Percentiles rank a stretch among this genome's conserved stretches.
Evolutionary conservation across 2,113 vertebrate genomes (phyloP).

Genomic region (Leucopternis melanops): DNA sequence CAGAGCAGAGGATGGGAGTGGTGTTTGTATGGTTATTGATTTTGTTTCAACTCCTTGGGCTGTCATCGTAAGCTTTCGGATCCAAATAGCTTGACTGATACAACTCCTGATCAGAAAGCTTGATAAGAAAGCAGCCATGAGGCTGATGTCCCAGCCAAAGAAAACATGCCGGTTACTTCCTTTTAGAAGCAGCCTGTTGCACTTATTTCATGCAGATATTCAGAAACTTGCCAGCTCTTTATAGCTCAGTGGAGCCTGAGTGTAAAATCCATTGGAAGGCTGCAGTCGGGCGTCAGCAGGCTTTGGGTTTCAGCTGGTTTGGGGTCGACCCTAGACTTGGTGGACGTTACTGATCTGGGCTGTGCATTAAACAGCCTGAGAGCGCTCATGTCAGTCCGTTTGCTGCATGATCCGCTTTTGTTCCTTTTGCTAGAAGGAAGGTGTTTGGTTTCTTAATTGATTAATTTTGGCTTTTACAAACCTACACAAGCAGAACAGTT

Average conservation of each 20-base stretch:
- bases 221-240: not conserved
- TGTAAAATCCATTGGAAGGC: not conserved
- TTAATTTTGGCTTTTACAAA: not conserved
- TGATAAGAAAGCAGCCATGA: not conserved
- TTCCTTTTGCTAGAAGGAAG: not conserved
- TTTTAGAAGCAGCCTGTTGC: not conserved
- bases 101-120: not conserved
- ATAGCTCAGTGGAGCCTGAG: not conserved
- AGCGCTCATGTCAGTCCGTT: not conserved
- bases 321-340: not conserved
- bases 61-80: not conserved
- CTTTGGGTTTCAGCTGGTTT: not conserved
- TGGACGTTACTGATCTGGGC: not conserved
- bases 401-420: not conserved
- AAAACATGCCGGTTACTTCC: not conserved
- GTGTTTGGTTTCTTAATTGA: not conserved
- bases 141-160: not conserved
- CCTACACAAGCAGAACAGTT: not conserved
- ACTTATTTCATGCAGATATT: not conserved
- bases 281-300: not conserved
- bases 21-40: slow-evolving; percentile 31
- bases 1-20: not conserved
- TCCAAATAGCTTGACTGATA: not conserved
- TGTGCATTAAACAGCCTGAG: not conserved
- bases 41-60: slow-evolving; percentile 20